Evolutionary conservation across 2,797 vertebrate genomes (phyloP), one percentile per base, ranked within the genome.

Genomic region (Lycodopsis pacificus): DNA sequence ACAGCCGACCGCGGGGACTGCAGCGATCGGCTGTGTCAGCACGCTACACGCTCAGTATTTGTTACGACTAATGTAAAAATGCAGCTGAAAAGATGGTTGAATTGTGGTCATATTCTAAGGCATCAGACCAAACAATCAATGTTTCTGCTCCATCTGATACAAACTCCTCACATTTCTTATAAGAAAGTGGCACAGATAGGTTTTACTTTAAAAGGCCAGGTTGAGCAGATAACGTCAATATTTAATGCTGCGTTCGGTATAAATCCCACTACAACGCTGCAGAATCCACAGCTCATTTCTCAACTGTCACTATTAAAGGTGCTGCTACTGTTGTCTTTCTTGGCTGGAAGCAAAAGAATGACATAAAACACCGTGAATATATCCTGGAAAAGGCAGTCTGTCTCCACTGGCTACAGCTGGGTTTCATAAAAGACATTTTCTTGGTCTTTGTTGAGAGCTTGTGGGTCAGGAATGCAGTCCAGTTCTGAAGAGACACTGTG

Each of bases 51-150:
- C 70, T 81, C 58, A 20, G 70, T 64, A n/a, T 59, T 86, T 69
- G 71, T 77, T 80, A 81, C 65, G 62, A 84, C 64, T 77, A 78
- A 81, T 71, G 86, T 91, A 67, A 65, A 87, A 82, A 69, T 64
- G 70, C 44, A 81, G 78, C 73, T 25, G 73, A 77, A 62, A 80
- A 86, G 68, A 75, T 34, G 76, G 73, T 57, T 85, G 77, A 87
- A 84, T 76, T 73, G 72, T 75, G 80, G 77, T 85, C 80, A 84
- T 84, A 86, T 88, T 91, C 83, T 25, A 75, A 89, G 79, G 83
- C 80, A 68, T 68, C 75, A 75, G 64, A 88, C 83, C 88, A 93
- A 91, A 89, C 79, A 77, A 59, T 87, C 78, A 81, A 51, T 77
- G 77, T 82, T 85, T 84, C 59, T 75, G 77, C 88, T 91, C 77